Evolutionary conservation across 2,888 invertebrate genomes (phyloP), one percentile per base, ranked within the genome.

Genomic region (Andrena praecox): DNA sequence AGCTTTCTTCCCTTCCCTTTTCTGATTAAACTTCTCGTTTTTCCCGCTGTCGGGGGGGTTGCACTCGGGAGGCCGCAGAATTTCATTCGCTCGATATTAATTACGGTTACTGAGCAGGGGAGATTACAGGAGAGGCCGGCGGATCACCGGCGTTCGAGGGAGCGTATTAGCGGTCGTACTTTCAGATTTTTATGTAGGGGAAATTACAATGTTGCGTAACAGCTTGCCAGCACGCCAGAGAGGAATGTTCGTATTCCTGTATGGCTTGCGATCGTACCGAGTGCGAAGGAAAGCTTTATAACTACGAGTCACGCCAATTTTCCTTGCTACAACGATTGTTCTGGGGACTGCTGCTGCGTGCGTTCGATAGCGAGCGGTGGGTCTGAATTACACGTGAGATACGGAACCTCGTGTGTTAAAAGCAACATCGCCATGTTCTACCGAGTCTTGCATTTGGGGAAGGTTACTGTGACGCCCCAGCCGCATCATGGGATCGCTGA

Each of bases 151-250:
- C n/a, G 27, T 10, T 64, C 27, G 29, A 27, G n/a, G 29, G 56
- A n/a, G 60, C 8, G 35, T 56, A 69, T 69, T 69, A 59, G 42
- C n/a, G 29, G 31, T 2, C 2, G 63, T 35, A 42, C 64, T 66
- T 52, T 59, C 35, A 63, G 66, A 80, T 77, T 77, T 77, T 77
- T 71, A 77, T 59, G 33, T 67, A 66, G 42, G 42, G 54, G 42
- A 80, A 77, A 80, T 80, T 80, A 77, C 77, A 71, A 80, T 67
- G 70, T 67, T 52, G 12, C 60, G 48, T 67, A 70, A 80, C 66
- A 62, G 71, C 80, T 10, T 16, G 7, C 31, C 24, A 3, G 54
- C 80, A 80, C 77, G 80, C 52, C 33, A 80, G 62, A 67, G 62
- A 77, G 54, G 70, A 20, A 77, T 66, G 60, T 60, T 33, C 71